Percentiles rank a stretch among this genome's conserved stretches.
Evolutionary conservation across 2,113 vertebrate genomes (phyloP).

Genomic region (Acinonyx jubatus): DNA sequence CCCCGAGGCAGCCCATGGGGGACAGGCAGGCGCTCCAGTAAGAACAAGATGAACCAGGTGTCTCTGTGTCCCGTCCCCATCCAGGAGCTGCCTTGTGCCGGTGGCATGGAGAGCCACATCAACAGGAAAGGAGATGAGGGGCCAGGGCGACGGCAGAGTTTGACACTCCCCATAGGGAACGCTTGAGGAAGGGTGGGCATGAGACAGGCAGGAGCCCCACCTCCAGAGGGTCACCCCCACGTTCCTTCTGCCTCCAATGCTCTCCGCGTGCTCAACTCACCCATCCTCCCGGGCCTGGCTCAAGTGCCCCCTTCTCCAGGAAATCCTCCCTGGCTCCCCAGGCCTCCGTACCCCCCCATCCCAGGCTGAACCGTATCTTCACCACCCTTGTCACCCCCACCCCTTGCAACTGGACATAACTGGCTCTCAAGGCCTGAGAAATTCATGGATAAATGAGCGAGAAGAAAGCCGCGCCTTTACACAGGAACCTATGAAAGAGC

Average conservation of each 20-base stretch:
- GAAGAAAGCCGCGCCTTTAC: not conserved
- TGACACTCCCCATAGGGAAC: accelerated
- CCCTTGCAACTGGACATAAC: not conserved
- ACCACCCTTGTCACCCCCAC: not conserved
- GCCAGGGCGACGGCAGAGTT: not conserved
- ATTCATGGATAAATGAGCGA: not conserved
- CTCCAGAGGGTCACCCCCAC: accelerated
- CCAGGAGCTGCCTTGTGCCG: not conserved
- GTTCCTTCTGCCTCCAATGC: not conserved
- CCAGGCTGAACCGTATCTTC: not conserved
- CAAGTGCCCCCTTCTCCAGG: not conserved
- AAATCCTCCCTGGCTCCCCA: not conserved
- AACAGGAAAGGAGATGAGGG: not conserved
- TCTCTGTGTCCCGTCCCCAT: not conserved
- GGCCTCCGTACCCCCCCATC: accelerated
- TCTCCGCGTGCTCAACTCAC: not conserved
- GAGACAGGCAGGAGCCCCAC: not conserved
- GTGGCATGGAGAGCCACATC: accelerated
- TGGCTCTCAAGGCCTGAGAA: not conserved
- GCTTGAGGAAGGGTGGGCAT: not conserved
- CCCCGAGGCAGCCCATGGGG: accelerated
- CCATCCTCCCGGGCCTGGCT: not conserved
- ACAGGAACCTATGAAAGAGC: not conserved
- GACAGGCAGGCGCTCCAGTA: not conserved
- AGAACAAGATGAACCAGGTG: not conserved